A percentile compares a stretch with the other conserved stretches of the same genome.
Conservation (phyloP, 2,797 vertebrate species). For the Chloroceryle inda region DNA sequence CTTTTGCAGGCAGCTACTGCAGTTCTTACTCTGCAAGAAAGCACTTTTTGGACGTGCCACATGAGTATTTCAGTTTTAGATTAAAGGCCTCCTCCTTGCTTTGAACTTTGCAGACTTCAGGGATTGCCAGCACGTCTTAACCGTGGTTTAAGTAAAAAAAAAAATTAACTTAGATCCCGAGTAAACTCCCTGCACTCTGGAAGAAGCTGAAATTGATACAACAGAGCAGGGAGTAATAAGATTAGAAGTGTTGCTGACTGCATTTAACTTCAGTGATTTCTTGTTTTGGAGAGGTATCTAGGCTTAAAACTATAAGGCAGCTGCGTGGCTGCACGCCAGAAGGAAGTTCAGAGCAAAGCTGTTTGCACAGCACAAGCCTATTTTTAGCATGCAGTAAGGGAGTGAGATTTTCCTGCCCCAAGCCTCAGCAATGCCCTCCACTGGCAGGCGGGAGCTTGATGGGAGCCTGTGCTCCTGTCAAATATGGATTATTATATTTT, state of each 20-base stretch:
- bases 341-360: constrained; percentile 41
- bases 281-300: constrained; percentile 37
- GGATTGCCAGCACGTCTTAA: background rate
- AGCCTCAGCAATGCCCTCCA: background rate
- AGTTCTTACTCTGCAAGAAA: background rate
- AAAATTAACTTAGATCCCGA: background rate
- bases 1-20: background rate
- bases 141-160: background rate
- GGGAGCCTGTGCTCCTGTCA: background rate
- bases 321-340: constrained; percentile 23
- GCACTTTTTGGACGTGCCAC: background rate
- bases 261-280: background rate
- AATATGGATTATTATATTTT: background rate
- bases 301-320: constrained; percentile 1
- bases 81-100: constrained; percentile 17
- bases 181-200: background rate
- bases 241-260: background rate
- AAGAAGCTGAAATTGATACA: background rate
- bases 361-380: constrained; percentile 27
- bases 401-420: background rate
- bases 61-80: background rate
- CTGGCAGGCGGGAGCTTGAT: background rate
- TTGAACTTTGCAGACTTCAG: background rate
- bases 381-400: constrained; percentile 19
- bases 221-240: background rate